Base-by-base conservation (phyloP, 2,113 vertebrate species). In the Paracanthobrama guichenoti region DNA sequence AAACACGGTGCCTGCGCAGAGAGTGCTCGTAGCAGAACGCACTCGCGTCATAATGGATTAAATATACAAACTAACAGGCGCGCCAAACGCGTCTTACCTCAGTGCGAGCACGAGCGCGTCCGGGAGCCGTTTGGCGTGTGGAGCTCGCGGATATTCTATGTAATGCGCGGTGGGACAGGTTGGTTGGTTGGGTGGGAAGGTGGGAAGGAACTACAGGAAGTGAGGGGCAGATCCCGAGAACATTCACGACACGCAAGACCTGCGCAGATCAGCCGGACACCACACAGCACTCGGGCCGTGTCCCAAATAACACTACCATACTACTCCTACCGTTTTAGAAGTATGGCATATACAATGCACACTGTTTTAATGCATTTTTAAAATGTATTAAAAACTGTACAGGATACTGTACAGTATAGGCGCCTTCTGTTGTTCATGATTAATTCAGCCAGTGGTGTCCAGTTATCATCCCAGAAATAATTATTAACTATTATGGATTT, bases 191-290 rank as follows among this genome's bases (percentile, higher is more conserved):
- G 13, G 13, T 53, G 50, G 78, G 46, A 48, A 48, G 12, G 62
- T 81, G 79, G 79, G 79, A 46, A 81, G 42, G 42, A 77, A 60
- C 64, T 79, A 85, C 83, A 79, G 83, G 83, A 85, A 85, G 76
- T 79, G 66, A 72, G 75, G 77, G 76, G 62, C 35, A 28, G 83
- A 79, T 79, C 83, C 64, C 53, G 64, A 28, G 46, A 69, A n/a
- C 57, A 62, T 28, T 35, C 71, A 62, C 53, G 18, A 20, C 53
- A 55, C 10, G 11, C 26, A 18, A 20, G 59, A 78, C 62, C 83
- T 84, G 83, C 83, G 83, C 83, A 84, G 74, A 78, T 84, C 66
- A 14, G 31, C 28, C 28, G 22, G 50, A 50, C 48, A 26, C 26
- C 8, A 39, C 50, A 24, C 26, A 31, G 13, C 82, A 48, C 72